These are phyloP conservation scores for Tychaedon coryphoeus DNA, from an alignment of 2,113 vertebrate genomes.

Conservation along the genomic window DNA sequence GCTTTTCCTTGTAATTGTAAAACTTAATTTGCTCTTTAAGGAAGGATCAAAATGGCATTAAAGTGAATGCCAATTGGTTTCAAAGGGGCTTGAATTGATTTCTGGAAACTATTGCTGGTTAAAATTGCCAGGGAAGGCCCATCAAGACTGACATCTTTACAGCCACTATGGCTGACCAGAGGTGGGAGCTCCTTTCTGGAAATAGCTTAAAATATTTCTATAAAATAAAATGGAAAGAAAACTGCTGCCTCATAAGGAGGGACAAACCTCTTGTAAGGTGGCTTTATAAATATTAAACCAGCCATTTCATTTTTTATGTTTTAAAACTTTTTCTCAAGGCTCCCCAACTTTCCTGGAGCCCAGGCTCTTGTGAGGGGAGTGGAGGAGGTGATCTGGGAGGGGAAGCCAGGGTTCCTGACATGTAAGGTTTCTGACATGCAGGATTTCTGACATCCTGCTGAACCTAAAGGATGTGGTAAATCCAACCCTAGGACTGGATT, in stretches of 20 bases:
- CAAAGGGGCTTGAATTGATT: background rate
- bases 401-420: background rate
- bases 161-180: background rate
- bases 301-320: background rate
- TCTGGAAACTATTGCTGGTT: background rate
- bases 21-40: conserved; percentile 6
- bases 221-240: background rate
- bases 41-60: background rate
- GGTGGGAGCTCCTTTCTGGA: background rate
- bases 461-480: background rate
- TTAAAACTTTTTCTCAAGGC: background rate
- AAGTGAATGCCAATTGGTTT: background rate
- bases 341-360: background rate
- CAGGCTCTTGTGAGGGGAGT: background rate
- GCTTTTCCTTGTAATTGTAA: background rate
- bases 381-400: background rate
- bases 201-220: background rate
- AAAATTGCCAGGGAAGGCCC: background rate
- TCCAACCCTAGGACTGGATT: background rate
- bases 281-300: background rate
- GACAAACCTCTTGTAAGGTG: background rate
- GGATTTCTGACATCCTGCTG: background rate
- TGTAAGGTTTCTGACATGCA: background rate
- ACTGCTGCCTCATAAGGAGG: background rate
- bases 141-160: background rate